Evolutionary conservation across 2,888 invertebrate species (phyloP), one percentile per base, ranked within the genome.

Genomic region (Strigamia transsilvanica): DNA sequence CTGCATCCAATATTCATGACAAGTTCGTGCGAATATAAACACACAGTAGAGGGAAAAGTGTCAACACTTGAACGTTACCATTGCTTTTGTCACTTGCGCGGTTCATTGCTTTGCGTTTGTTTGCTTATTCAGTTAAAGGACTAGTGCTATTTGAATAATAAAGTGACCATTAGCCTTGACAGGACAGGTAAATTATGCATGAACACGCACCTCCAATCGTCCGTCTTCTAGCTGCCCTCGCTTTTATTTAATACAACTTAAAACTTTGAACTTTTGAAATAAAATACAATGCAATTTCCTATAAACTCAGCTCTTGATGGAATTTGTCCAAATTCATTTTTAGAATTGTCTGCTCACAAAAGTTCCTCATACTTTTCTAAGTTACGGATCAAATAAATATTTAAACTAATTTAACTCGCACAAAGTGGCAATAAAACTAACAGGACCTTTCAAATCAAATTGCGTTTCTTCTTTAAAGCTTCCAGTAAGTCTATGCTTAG

Each of bases 81-180:
- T 73, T 73, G 73, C 73, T 73, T 73, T 73, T 73, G 73, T 73
- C 73, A 73, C 73, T 73, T 73, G 73, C 32, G 73, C 73, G 73
- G 73, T 73, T 73, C 73, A 73, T 73, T 73, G 73, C 73, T 73
- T n/a, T 73, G 73, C 73, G 32, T 73, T 73, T 73, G 73, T 73
- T 73, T 73, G 73, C 32, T 73, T 73, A 73, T 73, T 73, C 73
- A 73, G 73, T 73, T 73, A 73, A 73, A 32, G 32, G 12, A 73
- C 73, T 73, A 27, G 73, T 73, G 73, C 73, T 73, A 73, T 73
- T 73, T 73, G 73, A 73, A 73, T 27, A 73, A 73, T 27, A 73
- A 73, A 73, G 73, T 73, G 32, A 73, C 73, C 73, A 73, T 73
- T 73, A 73, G 73, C 13, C 73, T 73, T 73, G 73, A 73, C 73